These are phyloP conservation scores for Dunckerocampus dactyliophorus DNA, from an alignment of 2,113 vertebrate genomes.

Conservation along the genomic window DNA sequence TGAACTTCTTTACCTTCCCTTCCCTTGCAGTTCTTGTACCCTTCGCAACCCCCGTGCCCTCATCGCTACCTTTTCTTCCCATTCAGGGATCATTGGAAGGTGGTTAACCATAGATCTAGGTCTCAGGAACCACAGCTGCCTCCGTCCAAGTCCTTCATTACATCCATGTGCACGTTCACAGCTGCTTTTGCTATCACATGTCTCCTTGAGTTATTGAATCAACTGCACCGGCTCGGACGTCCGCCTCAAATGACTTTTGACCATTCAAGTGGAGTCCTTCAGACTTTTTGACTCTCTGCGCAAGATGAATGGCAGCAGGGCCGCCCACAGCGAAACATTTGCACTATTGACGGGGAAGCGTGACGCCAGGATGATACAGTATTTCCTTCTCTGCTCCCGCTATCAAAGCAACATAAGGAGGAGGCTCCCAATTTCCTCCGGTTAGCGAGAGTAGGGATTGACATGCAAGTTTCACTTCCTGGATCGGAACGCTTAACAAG, in stretches of 20 bases:
- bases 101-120: slow-evolving; percentile 62
- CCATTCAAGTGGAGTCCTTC: slow-evolving; percentile 19
- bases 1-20: slow-evolving; percentile 40
- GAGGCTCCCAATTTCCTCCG: slow-evolving; percentile 34
- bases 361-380: slow-evolving; percentile 41
- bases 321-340: slow-evolving; percentile 48
- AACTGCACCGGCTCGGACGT: slow-evolving; percentile 22
- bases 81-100: slow-evolving; percentile 49
- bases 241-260: slow-evolving; percentile 28
- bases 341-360: slow-evolving; percentile 53
- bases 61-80: slow-evolving; percentile 33
- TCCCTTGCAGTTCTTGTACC: slow-evolving; percentile 1
- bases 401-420: slow-evolving; percentile 47
- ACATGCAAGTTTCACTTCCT: neutral
- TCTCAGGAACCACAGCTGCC: slow-evolving; percentile 39
- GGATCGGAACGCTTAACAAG: no score
- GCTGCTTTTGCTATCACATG: slow-evolving; percentile 24
- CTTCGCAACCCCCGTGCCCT: slow-evolving; percentile 2
- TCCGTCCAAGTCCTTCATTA: slow-evolving; percentile 58
- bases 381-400: slow-evolving; percentile 11
- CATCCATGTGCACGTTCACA: slow-evolving; percentile 24
- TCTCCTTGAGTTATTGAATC: slow-evolving; percentile 21
- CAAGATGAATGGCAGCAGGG: slow-evolving; percentile 43
- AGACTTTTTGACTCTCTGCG: slow-evolving; percentile 23
- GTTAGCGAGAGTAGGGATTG: slow-evolving; percentile 41